Percentiles rank a stretch among this genome's conserved stretches.
phyloP scores from a whole-genome alignment of 2,113 vertebrate species.

The Mustela nigripes region DNA sequence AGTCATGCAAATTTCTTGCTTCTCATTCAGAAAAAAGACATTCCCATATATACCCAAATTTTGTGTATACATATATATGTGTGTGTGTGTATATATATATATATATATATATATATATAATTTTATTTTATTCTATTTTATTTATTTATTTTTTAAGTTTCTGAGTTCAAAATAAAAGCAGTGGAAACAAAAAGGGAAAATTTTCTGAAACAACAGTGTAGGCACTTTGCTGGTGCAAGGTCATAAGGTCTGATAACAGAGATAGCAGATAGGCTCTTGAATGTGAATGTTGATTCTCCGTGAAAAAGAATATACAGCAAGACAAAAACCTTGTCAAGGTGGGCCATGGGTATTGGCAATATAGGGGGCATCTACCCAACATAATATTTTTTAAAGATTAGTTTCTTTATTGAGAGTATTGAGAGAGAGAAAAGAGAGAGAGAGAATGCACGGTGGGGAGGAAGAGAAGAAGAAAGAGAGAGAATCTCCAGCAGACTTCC shows the following conservation, averaged over 20 bases:
- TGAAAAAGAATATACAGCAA: neutral
- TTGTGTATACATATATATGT: too few species aligned
- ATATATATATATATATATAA: too few species aligned
- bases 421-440: too few species aligned
- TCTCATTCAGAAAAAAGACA: neutral
- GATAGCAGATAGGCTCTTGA: neutral
- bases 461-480: too few species aligned
- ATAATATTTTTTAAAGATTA: neutral
- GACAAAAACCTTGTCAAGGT: neutral
- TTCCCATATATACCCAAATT: neutral
- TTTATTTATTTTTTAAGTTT: neutral
- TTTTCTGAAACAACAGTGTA: neutral
- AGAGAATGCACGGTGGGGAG: too few species aligned
- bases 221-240: neutral
- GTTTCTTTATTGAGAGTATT: too few species aligned
- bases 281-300: neutral
- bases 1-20: slow-evolving; percentile 46
- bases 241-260: neutral
- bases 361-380: neutral
- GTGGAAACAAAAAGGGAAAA: neutral
- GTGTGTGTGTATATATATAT: too few species aligned
- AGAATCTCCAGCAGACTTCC: too few species aligned
- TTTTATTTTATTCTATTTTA: neutral
- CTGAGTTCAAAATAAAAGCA: neutral
- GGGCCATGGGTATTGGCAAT: neutral